Evolutionary conservation across 1,140 invertebrate species (phyloP).

Genomic region (Bradynema listronoti): DNA sequence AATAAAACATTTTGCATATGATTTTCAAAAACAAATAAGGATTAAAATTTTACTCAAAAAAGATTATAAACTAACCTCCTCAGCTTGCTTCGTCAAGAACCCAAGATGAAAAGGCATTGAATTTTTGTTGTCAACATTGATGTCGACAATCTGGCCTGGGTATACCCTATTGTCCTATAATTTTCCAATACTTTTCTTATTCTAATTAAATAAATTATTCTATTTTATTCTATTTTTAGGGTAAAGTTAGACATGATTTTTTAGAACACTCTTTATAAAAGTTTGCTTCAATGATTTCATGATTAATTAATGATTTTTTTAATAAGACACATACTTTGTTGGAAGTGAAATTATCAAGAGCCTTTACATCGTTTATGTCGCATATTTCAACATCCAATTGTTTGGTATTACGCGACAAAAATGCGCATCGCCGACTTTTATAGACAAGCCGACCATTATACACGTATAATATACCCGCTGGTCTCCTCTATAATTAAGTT

Average conservation of each 20-base stretch:
- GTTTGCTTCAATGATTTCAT: background rate
- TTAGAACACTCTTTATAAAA: too few relatives aligned
- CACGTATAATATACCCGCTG: constrained; percentile 38
- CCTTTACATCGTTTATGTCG: constrained; percentile 40
- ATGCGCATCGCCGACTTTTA: constrained; percentile 29
- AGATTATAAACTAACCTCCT: constrained; percentile 22
- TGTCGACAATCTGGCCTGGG: constrained; percentile 25
- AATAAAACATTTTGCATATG: too few relatives aligned
- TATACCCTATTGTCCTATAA: constrained; percentile 25
- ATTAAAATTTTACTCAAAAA: too few relatives aligned
- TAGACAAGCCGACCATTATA: constrained; percentile 40
- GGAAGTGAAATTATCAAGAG: constrained; percentile 36
- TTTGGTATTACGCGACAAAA: constrained; percentile 23
- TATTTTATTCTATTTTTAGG: too few relatives aligned
- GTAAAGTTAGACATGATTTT: too few relatives aligned
- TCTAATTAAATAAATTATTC: constrained; percentile 2
- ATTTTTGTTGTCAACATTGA: constrained; percentile 20
- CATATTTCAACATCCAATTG: constrained; percentile 36
- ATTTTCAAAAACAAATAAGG: too few relatives aligned
- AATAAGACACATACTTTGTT: constrained; percentile 23
- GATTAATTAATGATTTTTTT: constrained; percentile 11
- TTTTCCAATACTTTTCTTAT: background rate
- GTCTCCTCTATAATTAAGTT: constrained; percentile 24
- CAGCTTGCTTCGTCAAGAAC: constrained; percentile 25
- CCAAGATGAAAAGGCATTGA: constrained; percentile 22